Evolutionary conservation across 2,888 invertebrate species (phyloP).

Genomic region (Tachina fera): DNA sequence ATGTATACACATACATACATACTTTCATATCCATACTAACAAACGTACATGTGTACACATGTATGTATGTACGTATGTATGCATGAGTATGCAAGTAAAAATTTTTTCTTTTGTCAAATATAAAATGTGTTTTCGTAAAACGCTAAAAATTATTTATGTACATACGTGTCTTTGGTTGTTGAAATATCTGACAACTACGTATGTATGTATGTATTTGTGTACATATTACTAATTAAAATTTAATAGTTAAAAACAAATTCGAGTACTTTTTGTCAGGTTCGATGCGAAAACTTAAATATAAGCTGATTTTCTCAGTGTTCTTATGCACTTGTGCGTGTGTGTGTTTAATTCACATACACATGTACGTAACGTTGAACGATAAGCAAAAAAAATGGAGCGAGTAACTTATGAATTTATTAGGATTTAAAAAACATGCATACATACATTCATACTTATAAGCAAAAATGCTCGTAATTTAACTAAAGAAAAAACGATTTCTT

Average conservation of each 20-base stretch:
- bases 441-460: neutral
- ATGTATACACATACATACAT: neutral
- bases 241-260: slow-evolving; percentile 8
- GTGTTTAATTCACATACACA: neutral
- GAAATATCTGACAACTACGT: neutral
- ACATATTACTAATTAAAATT: neutral
- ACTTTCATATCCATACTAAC: no score
- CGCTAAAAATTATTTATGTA: neutral
- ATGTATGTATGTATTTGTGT: neutral
- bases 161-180: neutral
- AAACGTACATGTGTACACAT: neutral
- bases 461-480: slow-evolving; percentile 3
- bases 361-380: slow-evolving; percentile 19
- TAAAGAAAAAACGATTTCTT: neutral
- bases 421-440: no score
- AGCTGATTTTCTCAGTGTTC: neutral
- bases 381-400: neutral
- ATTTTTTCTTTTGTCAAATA: slow-evolving; percentile 4
- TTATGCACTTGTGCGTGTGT: neutral
- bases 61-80: neutral
- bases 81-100: neutral
- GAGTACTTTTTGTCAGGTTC: neutral
- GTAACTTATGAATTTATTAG: neutral
- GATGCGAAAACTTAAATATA: neutral
- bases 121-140: slow-evolving; percentile 16